A percentile compares a stretch with the other conserved stretches of the same genome.
Conservation (phyloP, 2,888 invertebrate species). For the Melanostoma mellinum region DNA sequence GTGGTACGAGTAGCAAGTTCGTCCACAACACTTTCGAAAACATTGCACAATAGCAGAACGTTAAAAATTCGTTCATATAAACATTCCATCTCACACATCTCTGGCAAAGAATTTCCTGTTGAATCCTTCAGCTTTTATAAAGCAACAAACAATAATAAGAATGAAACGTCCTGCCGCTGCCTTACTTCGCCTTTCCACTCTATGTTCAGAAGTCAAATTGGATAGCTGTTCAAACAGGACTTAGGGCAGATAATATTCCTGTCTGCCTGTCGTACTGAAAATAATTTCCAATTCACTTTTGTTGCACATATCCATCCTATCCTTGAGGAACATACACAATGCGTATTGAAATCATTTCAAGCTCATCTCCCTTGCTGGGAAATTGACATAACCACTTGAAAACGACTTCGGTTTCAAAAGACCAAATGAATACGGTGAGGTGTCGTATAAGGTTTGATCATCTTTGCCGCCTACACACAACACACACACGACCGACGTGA, state of each 20-base stretch:
- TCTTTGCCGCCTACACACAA: background rate
- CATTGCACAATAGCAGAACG: background rate
- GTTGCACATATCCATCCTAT: background rate
- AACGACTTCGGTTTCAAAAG: constrained; percentile 20
- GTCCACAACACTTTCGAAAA: constrained; percentile 18
- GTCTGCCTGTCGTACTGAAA: constrained; percentile 8
- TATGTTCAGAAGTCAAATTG: constrained; percentile 39
- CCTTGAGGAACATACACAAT: background rate
- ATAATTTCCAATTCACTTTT: constrained; percentile 59
- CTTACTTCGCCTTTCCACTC: background rate
- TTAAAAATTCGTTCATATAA: background rate
- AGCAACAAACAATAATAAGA: constrained; percentile 6
- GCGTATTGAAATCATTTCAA: constrained; percentile 31
- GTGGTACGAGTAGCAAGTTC: constrained; percentile 2
- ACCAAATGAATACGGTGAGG: too few relatives aligned
- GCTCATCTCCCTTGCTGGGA: constrained; percentile 47
- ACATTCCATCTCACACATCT: background rate
- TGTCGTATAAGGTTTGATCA: too few relatives aligned
- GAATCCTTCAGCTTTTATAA: constrained; percentile 11
- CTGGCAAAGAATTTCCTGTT: constrained; percentile 20
- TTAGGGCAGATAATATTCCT: constrained; percentile 40
- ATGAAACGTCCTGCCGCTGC: background rate
- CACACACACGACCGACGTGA: constrained; percentile 35
- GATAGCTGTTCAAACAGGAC: constrained; percentile 36
- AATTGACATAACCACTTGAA: constrained; percentile 59